phyloP scores from a whole-genome alignment of 2,888 invertebrate genomes.

The Drosophila tripunctata region DNA sequence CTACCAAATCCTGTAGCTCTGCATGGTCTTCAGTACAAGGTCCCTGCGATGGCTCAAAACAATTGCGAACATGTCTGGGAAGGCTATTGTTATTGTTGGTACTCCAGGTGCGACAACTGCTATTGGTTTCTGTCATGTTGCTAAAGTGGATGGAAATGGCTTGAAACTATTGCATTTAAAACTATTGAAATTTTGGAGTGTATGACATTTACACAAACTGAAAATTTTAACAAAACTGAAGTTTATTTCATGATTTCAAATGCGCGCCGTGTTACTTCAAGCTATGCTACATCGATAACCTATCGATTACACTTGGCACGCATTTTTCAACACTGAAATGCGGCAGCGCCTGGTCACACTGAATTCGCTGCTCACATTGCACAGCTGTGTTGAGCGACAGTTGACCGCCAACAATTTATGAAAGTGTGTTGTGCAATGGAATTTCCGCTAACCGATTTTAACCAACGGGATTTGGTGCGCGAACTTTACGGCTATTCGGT shows the following conservation, averaged over 20 bases:
- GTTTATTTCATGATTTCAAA: background rate
- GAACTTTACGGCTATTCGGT: constrained; percentile 35
- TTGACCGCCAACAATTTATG: constrained; percentile 4
- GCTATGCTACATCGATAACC: constrained; percentile 4
- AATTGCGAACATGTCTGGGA: background rate
- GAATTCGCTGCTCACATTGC: background rate
- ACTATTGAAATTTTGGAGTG: constrained; percentile 12
- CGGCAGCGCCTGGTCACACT: too few species aligned
- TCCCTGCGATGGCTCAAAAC: constrained; percentile 40
- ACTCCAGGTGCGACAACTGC: constrained; percentile 50
- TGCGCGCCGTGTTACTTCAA: background rate
- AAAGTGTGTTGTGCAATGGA: constrained; percentile 33
- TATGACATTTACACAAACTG: too few species aligned
- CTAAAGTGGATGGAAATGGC: background rate
- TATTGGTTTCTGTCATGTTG: constrained; percentile 39
- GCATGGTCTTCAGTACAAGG: constrained; percentile 25
- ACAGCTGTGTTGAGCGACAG: constrained; percentile 1
- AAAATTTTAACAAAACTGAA: too few species aligned
- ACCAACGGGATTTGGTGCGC: constrained; percentile 32
- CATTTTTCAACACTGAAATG: constrained; percentile 22
- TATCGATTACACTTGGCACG: constrained; percentile 10
- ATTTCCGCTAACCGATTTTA: constrained; percentile 34
- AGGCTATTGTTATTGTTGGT: background rate
- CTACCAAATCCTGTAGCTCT: background rate
- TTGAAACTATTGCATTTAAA: constrained; percentile 24